Evolutionary conservation across 2,888 invertebrate genomes (phyloP).

Genomic region (Trissonchulus sp.): DNA sequence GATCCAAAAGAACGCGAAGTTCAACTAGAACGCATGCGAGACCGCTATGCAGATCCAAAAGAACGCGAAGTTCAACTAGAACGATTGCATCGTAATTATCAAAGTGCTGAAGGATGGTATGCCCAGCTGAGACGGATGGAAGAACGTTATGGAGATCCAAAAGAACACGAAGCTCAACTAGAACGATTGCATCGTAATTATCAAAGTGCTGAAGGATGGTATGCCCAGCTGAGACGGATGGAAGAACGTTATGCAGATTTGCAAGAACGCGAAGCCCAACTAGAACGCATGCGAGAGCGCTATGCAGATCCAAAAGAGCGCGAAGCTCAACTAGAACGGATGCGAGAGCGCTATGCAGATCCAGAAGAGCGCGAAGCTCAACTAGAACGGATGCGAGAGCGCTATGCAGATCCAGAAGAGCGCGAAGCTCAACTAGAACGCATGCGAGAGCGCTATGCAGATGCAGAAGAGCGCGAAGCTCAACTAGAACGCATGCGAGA

Average conservation of each 20-base stretch:
- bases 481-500: no score
- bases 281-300: background rate
- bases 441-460: no score
- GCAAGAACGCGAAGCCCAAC: background rate
- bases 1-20: background rate
- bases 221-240: background rate
- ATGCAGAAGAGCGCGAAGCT: no score
- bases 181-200: background rate
- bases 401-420: background rate
- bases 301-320: background rate
- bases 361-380: background rate
- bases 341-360: background rate
- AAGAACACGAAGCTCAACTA: background rate
- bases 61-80: background rate
- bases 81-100: background rate
- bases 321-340: background rate
- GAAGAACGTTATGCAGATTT: background rate
- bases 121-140: background rate
- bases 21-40: background rate
- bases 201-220: background rate
- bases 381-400: background rate
- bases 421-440: background rate
- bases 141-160: background rate
- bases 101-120: background rate
- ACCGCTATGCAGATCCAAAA: background rate